phyloP scores from a whole-genome alignment of 2,113 vertebrate genomes.

The Petrocephalus microphthalmus region DNA sequence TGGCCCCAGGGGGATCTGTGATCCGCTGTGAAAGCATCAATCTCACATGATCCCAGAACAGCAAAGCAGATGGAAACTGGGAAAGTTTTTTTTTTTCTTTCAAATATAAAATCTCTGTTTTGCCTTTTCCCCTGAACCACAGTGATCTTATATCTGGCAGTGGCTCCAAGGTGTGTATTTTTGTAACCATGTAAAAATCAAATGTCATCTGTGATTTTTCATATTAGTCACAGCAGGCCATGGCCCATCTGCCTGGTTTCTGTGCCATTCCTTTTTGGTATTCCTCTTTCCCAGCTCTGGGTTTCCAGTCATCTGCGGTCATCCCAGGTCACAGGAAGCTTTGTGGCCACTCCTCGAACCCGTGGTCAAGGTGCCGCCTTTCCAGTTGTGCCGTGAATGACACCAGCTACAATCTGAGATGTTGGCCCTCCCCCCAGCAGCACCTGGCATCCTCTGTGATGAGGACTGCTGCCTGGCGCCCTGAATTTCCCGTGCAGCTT shows the following conservation, averaged over 20 bases:
- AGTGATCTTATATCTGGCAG: background rate
- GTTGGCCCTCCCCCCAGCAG: constrained; percentile 6
- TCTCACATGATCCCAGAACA: background rate
- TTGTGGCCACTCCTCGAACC: background rate
- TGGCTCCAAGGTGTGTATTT: background rate
- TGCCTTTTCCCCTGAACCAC: background rate
- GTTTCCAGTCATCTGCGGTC: background rate
- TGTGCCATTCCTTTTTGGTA: background rate
- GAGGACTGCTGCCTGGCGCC: constrained; percentile 2
- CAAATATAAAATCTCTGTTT: background rate
- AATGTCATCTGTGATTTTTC: background rate
- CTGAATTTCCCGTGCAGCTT: background rate
- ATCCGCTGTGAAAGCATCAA: background rate
- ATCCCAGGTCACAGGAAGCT: background rate
- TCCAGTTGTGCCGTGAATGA: background rate
- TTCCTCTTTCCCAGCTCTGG: background rate
- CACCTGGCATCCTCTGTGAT: constrained; percentile 1
- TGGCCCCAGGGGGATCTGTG: background rate
- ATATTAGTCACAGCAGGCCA: background rate
- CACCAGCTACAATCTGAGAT: constrained; percentile 12
- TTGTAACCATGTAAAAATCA: background rate
- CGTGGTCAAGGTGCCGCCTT: background rate
- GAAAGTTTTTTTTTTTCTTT: background rate
- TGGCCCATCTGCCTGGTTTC: background rate
- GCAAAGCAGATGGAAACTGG: background rate